Conservation (phyloP, 2,888 invertebrate genomes). For the Habroteleia sp. region DNA sequence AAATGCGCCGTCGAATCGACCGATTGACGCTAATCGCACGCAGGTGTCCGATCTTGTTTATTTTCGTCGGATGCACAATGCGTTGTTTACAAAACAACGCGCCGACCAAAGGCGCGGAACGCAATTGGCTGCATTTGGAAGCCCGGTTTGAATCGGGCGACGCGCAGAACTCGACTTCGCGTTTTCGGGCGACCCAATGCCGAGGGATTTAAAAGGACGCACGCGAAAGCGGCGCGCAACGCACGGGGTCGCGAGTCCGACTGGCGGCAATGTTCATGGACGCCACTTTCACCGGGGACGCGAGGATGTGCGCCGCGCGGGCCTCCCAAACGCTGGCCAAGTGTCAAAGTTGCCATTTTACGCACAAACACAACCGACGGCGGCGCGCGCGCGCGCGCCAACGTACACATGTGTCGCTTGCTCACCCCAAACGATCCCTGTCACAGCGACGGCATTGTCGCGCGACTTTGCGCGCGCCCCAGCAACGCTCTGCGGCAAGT, state of each 20-base stretch:
- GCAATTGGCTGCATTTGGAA: too few species aligned
- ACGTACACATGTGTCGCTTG: conserved; percentile 41
- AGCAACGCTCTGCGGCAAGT: conserved; percentile 6
- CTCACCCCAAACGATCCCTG: conserved; percentile 66
- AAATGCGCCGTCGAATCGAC: too few species aligned
- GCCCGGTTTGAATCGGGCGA: too few species aligned
- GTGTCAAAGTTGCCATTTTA: conserved; percentile 80
- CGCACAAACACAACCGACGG: conserved; percentile 46
- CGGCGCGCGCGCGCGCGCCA: conserved; percentile 12
- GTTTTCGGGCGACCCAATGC: not conserved
- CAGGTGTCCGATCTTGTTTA: too few species aligned
- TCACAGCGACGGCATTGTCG: conserved; percentile 74
- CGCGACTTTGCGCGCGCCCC: conserved; percentile 25
- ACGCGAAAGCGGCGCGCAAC: conserved; percentile 48
- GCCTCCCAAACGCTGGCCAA: conserved; percentile 74
- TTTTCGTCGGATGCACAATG: too few species aligned
- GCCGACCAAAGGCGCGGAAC: too few species aligned
- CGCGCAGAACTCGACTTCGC: too few species aligned
- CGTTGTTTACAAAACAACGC: too few species aligned
- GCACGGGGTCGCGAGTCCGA: conserved; percentile 18
- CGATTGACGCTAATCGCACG: too few species aligned
- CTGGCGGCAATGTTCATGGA: conserved; percentile 48
- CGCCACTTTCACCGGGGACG: conserved; percentile 63
- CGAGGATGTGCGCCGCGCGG: conserved; percentile 49
- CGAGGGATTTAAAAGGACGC: conserved; percentile 8